phyloP scores from a whole-genome alignment of 2,888 invertebrate species.

The Acrobasis repandana region DNA sequence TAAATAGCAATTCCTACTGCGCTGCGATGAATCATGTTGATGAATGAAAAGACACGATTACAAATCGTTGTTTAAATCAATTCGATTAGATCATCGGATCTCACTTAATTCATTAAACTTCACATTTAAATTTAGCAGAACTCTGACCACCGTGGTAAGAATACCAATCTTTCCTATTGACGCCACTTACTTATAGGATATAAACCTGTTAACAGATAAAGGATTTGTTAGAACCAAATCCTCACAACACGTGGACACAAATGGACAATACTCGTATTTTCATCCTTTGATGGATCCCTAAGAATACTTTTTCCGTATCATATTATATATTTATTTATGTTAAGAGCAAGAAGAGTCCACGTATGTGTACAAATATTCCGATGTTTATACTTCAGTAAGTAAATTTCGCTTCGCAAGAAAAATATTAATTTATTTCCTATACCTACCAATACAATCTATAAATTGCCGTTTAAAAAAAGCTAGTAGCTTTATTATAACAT shows the following conservation, averaged over 20 bases:
- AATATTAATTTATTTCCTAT: no score
- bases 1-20: background rate
- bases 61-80: slow-evolving; percentile 13
- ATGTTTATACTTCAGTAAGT: no score
- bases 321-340: no score
- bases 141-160: background rate
- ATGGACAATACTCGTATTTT: no score
- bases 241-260: no score
- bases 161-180: background rate
- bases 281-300: no score
- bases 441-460: background rate
- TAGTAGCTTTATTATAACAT: background rate
- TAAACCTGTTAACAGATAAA: no score
- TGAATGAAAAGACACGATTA: slow-evolving; percentile 1
- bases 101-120: slow-evolving; percentile 1
- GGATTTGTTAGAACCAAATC: no score
- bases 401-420: no score
- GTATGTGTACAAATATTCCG: no score
- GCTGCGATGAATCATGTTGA: background rate
- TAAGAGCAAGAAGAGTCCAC: no score
- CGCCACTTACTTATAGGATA: background rate
- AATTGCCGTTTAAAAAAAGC: background rate
- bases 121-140: background rate
- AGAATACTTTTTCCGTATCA: no score
- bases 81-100: slow-evolving; percentile 8